These are phyloP conservation scores for Cyprinus carpio DNA, from an alignment of 2,113 vertebrate species.

Conservation along the genomic window DNA sequence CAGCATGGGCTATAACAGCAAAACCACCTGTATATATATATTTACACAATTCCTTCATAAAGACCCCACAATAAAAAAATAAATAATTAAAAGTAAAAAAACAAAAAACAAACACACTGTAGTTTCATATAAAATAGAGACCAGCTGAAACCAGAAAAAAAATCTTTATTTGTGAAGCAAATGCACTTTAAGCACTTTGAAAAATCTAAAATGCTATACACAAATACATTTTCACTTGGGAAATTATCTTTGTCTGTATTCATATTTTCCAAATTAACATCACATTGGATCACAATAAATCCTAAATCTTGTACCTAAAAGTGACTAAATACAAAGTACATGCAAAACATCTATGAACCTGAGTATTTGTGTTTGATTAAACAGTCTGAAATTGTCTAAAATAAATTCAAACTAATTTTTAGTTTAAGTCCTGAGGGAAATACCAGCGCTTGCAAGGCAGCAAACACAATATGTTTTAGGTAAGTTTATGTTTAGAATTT, in stretches of 20 bases:
- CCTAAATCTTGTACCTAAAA: slow-evolving; percentile 32
- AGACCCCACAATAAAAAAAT: too few species aligned
- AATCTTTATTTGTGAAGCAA: too few species aligned
- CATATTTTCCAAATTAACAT: neutral
- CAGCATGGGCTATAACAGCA: neutral
- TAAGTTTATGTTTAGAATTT: neutral
- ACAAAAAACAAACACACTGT: too few species aligned
- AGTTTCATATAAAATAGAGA: too few species aligned
- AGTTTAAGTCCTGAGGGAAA: neutral
- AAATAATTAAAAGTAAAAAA: too few species aligned
- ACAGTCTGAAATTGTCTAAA: neutral
- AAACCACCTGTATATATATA: neutral
- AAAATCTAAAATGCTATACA: neutral
- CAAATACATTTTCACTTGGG: neutral
- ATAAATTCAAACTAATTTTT: neutral
- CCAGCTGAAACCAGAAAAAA: too few species aligned
- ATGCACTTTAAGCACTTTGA: neutral
- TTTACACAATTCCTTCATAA: too few species aligned
- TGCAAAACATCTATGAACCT: slow-evolving; percentile 23
- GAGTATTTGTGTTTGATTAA: slow-evolving; percentile 28
- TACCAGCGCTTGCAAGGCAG: neutral
- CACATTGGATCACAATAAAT: neutral
- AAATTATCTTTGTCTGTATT: neutral
- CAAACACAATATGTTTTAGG: neutral
- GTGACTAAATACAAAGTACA: slow-evolving; percentile 25